Evolutionary conservation across 2,888 invertebrate species (phyloP), one percentile per base, ranked within the genome.

Genomic region (Alcis repandata): DNA sequence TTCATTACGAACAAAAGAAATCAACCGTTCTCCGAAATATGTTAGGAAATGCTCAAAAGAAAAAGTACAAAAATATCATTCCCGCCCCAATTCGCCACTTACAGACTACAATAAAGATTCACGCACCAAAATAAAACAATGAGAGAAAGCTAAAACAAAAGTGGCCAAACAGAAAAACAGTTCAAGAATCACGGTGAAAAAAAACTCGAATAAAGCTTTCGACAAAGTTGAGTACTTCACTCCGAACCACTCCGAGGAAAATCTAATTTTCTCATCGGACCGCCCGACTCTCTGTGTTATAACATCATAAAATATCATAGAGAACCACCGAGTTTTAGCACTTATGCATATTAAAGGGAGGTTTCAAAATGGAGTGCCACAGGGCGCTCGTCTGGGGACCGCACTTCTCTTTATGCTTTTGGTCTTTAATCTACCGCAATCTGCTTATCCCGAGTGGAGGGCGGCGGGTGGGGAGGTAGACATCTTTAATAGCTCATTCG

Each of bases 401-500:
- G 79, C 71, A 71, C 80, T 83, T 78, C 88, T 84, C 87, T 90
- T 88, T 87, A 89, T 87, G 88, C 89, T 87, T 90, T 87, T 87
- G 92, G 91, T 92, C 92, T 92, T 92, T 92, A 92, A 92, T 92
- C 91, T 87, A 90, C 93, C 93, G 90, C 93, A 92, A 92, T 93
- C 92, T 92, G 92, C 91, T 92, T 92, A 91, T 86, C 85, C 86
- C 82, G 86, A 85, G 86, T 58, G 85, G 89, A 88, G 80, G 81
- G 70, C 67, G 80, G 85, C 17, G 59, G 64, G 59, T 46, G 63
- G 86, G 79, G 80, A 85, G 84, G 87, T 84, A 89, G 89, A 90
- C 91, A 90, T 92, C 91, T 91, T 91, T 93, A 93, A 93, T 93
- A 92, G 92, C 92, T 92, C 92, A 92, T 93, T 92, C 92, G 92